phyloP scores from a whole-genome alignment of 2,888 invertebrate species.

The Agrotis clavis region DNA sequence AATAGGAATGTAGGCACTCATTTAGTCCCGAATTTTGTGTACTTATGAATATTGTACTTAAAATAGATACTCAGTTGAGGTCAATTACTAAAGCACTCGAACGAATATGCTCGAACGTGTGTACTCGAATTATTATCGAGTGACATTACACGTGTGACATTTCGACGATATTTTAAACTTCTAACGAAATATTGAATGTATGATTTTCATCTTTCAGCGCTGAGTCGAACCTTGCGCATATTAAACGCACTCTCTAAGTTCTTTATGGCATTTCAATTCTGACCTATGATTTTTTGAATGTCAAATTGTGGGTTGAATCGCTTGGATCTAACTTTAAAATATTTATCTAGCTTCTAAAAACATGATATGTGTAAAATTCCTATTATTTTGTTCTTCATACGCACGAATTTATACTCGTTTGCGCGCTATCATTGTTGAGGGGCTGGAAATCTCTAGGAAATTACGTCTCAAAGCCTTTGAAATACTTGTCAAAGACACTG shows the following conservation, averaged over 20 bases:
- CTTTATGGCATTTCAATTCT: too few species aligned
- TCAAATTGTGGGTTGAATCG: not conserved
- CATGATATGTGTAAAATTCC: not conserved
- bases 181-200: too few species aligned
- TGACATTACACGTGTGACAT: not conserved
- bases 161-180: too few species aligned
- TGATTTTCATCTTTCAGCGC: too few species aligned
- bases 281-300: not conserved
- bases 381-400: not conserved
- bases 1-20: slow-evolving; percentile 52
- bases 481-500: not conserved
- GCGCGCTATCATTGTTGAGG: not conserved
- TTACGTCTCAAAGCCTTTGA: not conserved
- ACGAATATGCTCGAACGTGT: not conserved
- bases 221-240: too few species aligned
- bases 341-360: not conserved
- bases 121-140: not conserved
- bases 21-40: slow-evolving; percentile 55
- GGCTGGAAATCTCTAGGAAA: not conserved
- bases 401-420: not conserved
- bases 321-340: not conserved
- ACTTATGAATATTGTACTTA: slow-evolving; percentile 52
- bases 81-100: slow-evolving; percentile 29
- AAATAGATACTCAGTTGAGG: slow-evolving; percentile 44
- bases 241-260: too few species aligned